phyloP scores from a whole-genome alignment of 1,140 invertebrate species.

The Neodiprion pinetum region DNA sequence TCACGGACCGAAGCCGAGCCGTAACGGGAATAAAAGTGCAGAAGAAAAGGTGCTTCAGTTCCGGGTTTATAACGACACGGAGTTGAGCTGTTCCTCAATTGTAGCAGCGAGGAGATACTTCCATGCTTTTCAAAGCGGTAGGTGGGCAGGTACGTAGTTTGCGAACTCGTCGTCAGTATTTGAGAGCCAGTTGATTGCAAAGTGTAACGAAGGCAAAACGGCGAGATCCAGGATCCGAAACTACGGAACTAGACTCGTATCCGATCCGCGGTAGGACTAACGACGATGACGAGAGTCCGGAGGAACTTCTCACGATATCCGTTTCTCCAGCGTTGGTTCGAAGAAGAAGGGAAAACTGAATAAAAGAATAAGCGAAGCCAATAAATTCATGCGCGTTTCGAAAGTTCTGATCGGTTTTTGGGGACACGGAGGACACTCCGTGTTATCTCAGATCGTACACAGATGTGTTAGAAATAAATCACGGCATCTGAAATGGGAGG shows the following conservation, averaged over 20 bases:
- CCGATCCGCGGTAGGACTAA: not conserved
- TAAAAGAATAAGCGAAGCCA: not conserved
- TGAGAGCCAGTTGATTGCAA: not conserved
- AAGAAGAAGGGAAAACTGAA: not conserved
- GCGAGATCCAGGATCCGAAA: too few species aligned
- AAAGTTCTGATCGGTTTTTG: too few species aligned
- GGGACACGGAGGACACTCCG: too few species aligned
- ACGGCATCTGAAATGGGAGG: too few species aligned
- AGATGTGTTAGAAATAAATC: too few species aligned
- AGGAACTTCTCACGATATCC: not conserved
- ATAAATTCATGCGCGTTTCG: too few species aligned
- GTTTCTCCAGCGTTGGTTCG: not conserved
- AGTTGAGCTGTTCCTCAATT: too few species aligned
- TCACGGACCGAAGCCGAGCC: too few species aligned
- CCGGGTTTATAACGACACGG: too few species aligned
- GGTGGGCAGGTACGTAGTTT: not conserved
- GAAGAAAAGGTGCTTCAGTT: too few species aligned
- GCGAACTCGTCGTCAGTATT: not conserved
- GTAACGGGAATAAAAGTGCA: too few species aligned
- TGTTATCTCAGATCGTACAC: too few species aligned
- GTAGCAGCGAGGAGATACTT: not conserved
- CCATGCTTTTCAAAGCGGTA: not conserved
- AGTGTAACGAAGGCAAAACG: not conserved
- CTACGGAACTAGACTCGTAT: not conserved
- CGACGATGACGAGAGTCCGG: not conserved